A percentile compares a stretch with the other conserved stretches of the same genome.
phyloP scores from a whole-genome alignment of 2,113 vertebrate genomes.

The Planiliza haematocheilus region DNA sequence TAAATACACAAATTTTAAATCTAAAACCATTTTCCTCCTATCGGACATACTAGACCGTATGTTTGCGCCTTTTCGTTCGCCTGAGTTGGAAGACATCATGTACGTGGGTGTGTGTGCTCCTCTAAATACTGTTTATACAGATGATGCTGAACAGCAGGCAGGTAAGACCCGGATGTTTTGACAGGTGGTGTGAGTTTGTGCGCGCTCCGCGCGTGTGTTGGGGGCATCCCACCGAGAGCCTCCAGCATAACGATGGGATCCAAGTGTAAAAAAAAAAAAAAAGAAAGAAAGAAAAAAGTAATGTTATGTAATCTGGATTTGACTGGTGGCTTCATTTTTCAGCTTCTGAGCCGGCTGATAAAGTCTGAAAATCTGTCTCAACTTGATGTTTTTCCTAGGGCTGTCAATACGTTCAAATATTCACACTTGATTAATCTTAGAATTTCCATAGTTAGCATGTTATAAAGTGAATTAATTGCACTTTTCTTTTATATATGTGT shows the following conservation, averaged over 20 bases:
- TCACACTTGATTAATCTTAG: too few relatives aligned
- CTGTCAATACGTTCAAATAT: too few relatives aligned
- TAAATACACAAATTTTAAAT: background rate
- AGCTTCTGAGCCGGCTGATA: too few relatives aligned
- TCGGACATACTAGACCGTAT: background rate
- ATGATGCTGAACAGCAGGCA: constrained; percentile 69
- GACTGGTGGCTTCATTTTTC: background rate
- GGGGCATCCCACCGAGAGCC: constrained; percentile 14
- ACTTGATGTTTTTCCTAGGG: too few relatives aligned
- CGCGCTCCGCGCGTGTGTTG: constrained; percentile 1
- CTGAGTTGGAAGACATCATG: constrained; percentile 9
- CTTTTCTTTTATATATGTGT: too few relatives aligned
- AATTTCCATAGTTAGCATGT: too few relatives aligned
- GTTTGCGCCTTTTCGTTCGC: background rate
- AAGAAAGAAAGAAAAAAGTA: too few relatives aligned
- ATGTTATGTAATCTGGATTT: constrained; percentile 18
- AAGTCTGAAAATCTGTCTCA: too few relatives aligned
- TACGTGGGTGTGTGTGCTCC: constrained; percentile 24
- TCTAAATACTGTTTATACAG: constrained; percentile 67
- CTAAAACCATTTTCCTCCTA: background rate
- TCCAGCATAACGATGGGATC: constrained; percentile 15
- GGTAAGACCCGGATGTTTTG: constrained; percentile 71
- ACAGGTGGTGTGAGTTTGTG: constrained; percentile 62
- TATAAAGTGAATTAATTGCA: too few relatives aligned
- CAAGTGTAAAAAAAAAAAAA: constrained; percentile 12